Conservation (phyloP, 2,888 invertebrate species). For the Luperina nickerlii region DNA sequence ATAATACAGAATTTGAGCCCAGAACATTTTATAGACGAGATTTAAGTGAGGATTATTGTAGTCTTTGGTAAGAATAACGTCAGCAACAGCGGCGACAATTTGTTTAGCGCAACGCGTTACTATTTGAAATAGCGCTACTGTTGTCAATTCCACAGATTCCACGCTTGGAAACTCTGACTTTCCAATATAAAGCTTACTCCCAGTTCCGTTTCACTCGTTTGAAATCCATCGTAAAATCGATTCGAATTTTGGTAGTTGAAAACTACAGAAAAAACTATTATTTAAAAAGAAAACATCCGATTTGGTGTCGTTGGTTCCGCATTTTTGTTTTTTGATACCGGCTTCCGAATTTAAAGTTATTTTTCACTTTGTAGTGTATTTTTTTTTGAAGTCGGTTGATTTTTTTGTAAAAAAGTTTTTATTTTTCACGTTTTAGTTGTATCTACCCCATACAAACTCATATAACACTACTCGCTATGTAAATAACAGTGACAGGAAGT, state of each 20-base stretch:
- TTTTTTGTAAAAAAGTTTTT: too few relatives aligned
- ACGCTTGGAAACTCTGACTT: conserved; percentile 56
- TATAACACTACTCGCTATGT: too few relatives aligned
- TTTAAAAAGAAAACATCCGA: too few relatives aligned
- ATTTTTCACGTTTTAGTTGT: too few relatives aligned
- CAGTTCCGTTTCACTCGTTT: conserved; percentile 42
- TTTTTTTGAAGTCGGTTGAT: too few relatives aligned
- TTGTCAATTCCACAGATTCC: conserved; percentile 65
- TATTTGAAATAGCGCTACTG: conserved; percentile 59
- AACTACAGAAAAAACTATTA: conserved; percentile 26
- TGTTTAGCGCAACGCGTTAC: conserved; percentile 41
- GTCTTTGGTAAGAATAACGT: conserved; percentile 18
- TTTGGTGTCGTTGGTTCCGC: too few relatives aligned
- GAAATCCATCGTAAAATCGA: conserved; percentile 39
- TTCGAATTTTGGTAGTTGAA: conserved; percentile 30
- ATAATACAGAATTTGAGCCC: background rate
- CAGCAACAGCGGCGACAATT: conserved; percentile 48
- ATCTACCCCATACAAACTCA: too few relatives aligned
- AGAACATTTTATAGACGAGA: background rate
- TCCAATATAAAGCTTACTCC: conserved; percentile 41
- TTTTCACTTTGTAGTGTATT: too few relatives aligned
- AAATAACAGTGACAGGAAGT: too few relatives aligned
- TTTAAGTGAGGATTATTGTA: background rate
- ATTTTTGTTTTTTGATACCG: too few relatives aligned
- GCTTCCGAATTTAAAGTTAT: too few relatives aligned